Evolutionary conservation across 2,797 vertebrate genomes (phyloP).

Genomic region (Botia almorhae): DNA sequence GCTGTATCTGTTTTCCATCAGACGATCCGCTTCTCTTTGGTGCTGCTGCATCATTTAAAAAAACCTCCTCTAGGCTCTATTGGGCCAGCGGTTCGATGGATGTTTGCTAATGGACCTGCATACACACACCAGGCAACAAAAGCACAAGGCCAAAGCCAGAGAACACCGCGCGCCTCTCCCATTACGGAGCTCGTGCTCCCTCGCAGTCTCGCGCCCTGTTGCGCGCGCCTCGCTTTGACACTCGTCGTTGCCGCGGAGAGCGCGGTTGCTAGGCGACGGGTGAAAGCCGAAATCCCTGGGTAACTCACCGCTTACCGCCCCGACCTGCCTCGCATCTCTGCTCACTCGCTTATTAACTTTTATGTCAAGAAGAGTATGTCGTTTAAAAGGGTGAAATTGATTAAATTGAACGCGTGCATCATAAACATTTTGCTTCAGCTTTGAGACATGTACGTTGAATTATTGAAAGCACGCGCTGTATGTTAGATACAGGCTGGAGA

Average conservation of each 20-base stretch:
- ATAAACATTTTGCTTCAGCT: not conserved
- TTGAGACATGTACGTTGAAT: not conserved
- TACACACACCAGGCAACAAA: constrained; percentile 49
- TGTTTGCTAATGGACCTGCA: constrained; percentile 49
- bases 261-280: constrained; percentile 80
- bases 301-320: constrained; percentile 73
- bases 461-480: not conserved
- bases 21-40: constrained; percentile 33
- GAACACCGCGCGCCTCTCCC: constrained; percentile 23
- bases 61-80: constrained; percentile 40
- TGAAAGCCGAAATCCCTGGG: constrained; percentile 85
- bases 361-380: constrained; percentile 54
- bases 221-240: constrained; percentile 46
- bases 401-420: not conserved
- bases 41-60: constrained; percentile 14
- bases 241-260: constrained; percentile 52
- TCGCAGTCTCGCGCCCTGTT: constrained; percentile 24
- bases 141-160: constrained; percentile 20
- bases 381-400: constrained; percentile 12
- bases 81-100: constrained; percentile 50
- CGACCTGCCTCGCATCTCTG: constrained; percentile 73
- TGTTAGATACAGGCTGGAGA: not conserved
- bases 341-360: constrained; percentile 59
- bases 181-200: constrained; percentile 47
- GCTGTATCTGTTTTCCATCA: constrained; percentile 34